These are phyloP conservation scores for Drosophila lowei DNA, from an alignment of 1,140 invertebrate species.

Conservation along the genomic window DNA sequence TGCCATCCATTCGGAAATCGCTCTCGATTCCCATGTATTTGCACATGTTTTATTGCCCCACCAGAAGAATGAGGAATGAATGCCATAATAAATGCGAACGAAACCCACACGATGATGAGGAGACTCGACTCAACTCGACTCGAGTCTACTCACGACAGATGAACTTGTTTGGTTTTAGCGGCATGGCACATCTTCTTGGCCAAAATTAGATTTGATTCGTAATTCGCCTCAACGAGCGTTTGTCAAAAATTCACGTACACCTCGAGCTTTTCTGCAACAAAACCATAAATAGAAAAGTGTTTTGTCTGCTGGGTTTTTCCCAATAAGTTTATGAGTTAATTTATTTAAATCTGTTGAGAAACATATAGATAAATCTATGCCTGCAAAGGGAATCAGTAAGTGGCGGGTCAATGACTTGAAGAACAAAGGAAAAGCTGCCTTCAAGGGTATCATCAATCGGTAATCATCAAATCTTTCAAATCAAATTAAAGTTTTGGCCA, in stretches of 20 bases:
- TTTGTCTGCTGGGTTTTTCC: constrained; percentile 35
- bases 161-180: constrained; percentile 43
- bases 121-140: constrained; percentile 1
- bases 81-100: constrained; percentile 36
- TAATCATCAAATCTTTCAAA: not conserved
- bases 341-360: constrained; percentile 8
- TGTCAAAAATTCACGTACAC: constrained; percentile 46
- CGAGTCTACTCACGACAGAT: constrained; percentile 16
- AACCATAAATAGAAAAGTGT: constrained; percentile 51
- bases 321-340: constrained; percentile 39
- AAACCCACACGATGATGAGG: constrained; percentile 19
- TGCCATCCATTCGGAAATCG: constrained; percentile 30
- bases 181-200: constrained; percentile 28
- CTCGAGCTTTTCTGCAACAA: constrained; percentile 22
- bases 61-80: constrained; percentile 3
- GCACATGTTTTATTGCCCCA: constrained; percentile 45
- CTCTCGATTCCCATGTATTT: constrained; percentile 30
- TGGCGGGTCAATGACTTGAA: constrained; percentile 36
- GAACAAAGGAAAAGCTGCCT: not conserved
- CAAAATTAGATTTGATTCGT: constrained; percentile 78
- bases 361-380: too few species aligned
- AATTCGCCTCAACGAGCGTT: constrained; percentile 48
- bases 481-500: constrained; percentile 18
- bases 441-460: constrained; percentile 1
- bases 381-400: constrained; percentile 14